Conservation (phyloP, 2,797 vertebrate genomes). For the Catharus ustulatus region DNA sequence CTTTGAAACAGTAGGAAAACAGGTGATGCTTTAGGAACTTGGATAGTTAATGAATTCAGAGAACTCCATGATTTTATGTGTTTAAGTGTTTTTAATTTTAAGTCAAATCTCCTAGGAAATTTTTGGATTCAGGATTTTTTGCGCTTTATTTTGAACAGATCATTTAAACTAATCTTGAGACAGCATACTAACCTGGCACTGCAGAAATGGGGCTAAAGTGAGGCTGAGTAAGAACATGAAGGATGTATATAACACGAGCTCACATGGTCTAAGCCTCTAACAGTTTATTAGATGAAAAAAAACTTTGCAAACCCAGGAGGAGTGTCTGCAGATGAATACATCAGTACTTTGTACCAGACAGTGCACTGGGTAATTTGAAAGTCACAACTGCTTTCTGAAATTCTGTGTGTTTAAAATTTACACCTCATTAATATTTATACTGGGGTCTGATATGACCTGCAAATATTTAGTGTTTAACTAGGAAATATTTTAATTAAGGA, state of each 20-base stretch:
- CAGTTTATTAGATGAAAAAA: background rate
- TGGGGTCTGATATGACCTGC: background rate
- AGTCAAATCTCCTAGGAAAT: background rate
- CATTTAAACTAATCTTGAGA: background rate
- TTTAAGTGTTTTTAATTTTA: background rate
- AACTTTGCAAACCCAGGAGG: background rate
- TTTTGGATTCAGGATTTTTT: conserved; percentile 8
- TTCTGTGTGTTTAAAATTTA: background rate
- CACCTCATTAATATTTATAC: conserved; percentile 48
- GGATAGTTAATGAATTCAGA: background rate
- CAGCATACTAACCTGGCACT: background rate
- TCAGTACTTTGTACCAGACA: background rate
- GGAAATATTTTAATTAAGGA: conserved; percentile 41
- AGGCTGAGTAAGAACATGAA: background rate
- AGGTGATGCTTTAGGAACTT: background rate
- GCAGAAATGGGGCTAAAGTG: background rate
- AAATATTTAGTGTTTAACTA: conserved; percentile 57
- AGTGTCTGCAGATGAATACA: conserved; percentile 1
- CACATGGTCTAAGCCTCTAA: background rate
- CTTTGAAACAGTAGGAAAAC: background rate
- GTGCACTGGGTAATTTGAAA: conserved; percentile 10
- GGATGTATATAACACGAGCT: background rate
- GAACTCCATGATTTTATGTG: background rate
- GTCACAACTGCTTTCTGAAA: background rate
- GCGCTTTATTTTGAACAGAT: background rate